Base-by-base conservation (phyloP, 2,888 invertebrate genomes). In the Apomyelois bistriatella region DNA sequence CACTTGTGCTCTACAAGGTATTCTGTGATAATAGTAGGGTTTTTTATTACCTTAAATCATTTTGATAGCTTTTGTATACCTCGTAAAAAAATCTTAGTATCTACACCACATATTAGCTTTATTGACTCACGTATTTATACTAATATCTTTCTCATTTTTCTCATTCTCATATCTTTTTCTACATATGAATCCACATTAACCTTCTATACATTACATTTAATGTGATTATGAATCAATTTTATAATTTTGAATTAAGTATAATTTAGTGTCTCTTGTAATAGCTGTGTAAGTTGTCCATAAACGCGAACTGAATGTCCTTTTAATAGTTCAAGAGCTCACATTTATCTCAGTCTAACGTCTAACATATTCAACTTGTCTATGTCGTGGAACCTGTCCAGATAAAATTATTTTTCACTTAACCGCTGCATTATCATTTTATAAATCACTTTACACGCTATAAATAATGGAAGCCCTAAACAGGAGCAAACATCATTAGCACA, bases 401-500 rank as follows among this genome's bases (percentile, higher is more conserved):
- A 46, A 32, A 32, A 46, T 46, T 46, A 32, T 46, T 46, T 46
- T 46, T 54, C 53, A 38, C 38, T 53, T 41, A 36, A 38, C 37
- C 52, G 51, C 37, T 17, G 32, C 28, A 42, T 41, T 43, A 46
- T 50, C 38, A 38, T 48, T 37, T 37, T 28, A 50, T 50, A 50
- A 53, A 53, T 53, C 53, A 53, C 52, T 50, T 36, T 48, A 40
- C 37, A 58, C 54, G 52, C 60, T 53, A 56, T 53, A 56, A 59
- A 61, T 60, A 62, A 52, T 63, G 50, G 48, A 60, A 22, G 56
- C 53, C 60, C 53, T 55, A 58, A 57, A 60, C 58, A 61, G 60
- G 55, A 42, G 60, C 54, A 62, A 60, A 65, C 65, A 61, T 71
- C 62, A 64, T 70, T 72, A 72, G 61, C 43, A 52, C 61, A 64